These are phyloP conservation scores for Macaca nemestrina DNA, from an alignment of 2,113 vertebrate species.

Conservation along the genomic window DNA sequence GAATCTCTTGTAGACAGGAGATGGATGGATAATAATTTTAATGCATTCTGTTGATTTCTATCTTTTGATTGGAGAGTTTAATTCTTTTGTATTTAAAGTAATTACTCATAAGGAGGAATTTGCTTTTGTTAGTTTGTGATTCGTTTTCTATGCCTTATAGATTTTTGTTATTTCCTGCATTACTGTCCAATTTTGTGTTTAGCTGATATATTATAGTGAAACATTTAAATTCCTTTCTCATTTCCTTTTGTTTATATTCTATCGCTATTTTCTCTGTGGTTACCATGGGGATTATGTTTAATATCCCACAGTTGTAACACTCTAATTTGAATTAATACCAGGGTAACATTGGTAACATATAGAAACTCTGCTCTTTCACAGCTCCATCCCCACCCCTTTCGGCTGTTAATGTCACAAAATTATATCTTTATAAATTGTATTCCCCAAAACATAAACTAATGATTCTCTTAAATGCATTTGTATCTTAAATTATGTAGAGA, in stretches of 20 bases:
- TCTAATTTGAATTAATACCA: not conserved
- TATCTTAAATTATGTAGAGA: not conserved
- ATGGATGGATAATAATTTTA: too few relatives aligned
- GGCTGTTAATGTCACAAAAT: not conserved
- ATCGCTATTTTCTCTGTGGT: not conserved
- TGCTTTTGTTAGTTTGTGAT: too few relatives aligned
- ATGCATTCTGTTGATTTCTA: too few relatives aligned
- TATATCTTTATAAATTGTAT: not conserved
- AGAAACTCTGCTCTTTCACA: not conserved
- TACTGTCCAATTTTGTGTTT: not conserved
- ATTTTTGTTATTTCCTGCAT: not conserved
- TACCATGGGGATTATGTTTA: not conserved
- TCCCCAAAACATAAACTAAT: not conserved
- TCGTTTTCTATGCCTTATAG: too few relatives aligned
- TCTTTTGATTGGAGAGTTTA: too few relatives aligned
- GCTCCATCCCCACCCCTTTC: not conserved
- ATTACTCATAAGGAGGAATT: too few relatives aligned
- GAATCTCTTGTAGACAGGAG: too few relatives aligned
- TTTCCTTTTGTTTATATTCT: not conserved
- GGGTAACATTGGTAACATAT: not conserved
- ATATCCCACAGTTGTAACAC: not conserved
- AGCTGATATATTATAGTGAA: not conserved
- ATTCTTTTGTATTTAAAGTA: too few relatives aligned
- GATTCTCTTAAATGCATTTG: not conserved
- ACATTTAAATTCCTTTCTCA: not conserved